Evolutionary conservation across 2,888 invertebrate genomes (phyloP), one percentile per base, ranked within the genome.

Genomic region (Empis stercorea): DNA sequence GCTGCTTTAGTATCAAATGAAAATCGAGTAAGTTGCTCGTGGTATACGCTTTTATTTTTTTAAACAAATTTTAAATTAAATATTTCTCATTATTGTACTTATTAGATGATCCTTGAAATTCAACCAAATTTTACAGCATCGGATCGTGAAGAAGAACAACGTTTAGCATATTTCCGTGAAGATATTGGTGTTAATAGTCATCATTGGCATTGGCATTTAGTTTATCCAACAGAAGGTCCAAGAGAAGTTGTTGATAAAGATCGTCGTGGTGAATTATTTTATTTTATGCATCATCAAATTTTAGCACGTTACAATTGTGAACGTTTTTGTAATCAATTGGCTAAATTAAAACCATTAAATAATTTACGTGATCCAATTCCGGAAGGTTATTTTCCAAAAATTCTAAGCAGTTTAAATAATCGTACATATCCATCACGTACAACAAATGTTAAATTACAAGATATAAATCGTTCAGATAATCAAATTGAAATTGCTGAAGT

Each of bases 171-270:
- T 68, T 89, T 85, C 75, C 77, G 88, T 37, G 89, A 89, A 63
- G 89, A 88, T 65, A 72, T 87, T 51, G 87, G 87, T 53, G 74
- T 89, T 56, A 89, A 89, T 69, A 78, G 87, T 44, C 89, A 89
- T 64, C 89, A 91, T 63, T 91, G 89, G 88, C 88, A 89, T 62
- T 89, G 88, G 89, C 89, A 91, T 66, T 73, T 89, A 55, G 87
- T 88, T 2, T 89, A 88, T 63, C 87, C 88, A 0, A 80, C 79
- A 62, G 78, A 79, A 48, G 77, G 80, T 0, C 73, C 75, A 15
- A 59, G 61, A 13, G 66, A 70, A 37, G 77, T 85, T 37, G 84
- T 87, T 5, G 73, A 73, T 43, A 87, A 87, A 61, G 79, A 84
- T 63, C 73, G 83, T 49, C 75, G 82, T 37, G 83, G 84, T 13